Evolutionary conservation across 1,140 invertebrate genomes (phyloP), one percentile per base, ranked within the genome.

Genomic region (Papilio dardanus): DNA sequence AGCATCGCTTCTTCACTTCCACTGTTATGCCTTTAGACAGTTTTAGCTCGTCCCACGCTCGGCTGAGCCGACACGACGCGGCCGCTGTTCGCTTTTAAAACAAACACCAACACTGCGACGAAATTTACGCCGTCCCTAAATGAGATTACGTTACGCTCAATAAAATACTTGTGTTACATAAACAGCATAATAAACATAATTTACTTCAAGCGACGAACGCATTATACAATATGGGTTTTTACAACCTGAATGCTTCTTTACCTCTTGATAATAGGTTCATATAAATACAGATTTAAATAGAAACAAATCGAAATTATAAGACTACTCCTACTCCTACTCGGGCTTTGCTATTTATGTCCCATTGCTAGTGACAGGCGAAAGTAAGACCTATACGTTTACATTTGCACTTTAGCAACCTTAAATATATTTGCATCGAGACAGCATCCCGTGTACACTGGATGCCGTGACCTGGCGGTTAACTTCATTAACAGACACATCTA

Each of bases 21-120:
- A 86, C 81, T 79, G 79, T 87, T 88, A 90, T 90, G 82, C 79
- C 86, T 89, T 86, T 86, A 85, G 86, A 89, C 86, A 90, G 84
- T 85, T 89, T 90, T 88, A 85, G 81, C 85, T 80, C 83, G 81
- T 81, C 85, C 66, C 77, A 88, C 81, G 84, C 87, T 75, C 86
- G 85, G 88, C 81, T 88, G 84, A 83, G 80, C 80, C 77, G 76
- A 79, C 79, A 78, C 62, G 80, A 67, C 33, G 24, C 50, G 24
- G 16, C 50, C 50, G 50, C 50, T 54, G 50, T 54, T 28, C 50
- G 7, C 50, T 54, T 54, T 54, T 46, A 24, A 54, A 54, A 54
- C 50, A 54, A 54, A 54, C 50, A 54, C 21, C 50, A 54, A 54
- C 50, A 54, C 50, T 54, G 21, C 50, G 8, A 24, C 8, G 50